Evolutionary conservation across 2,888 invertebrate genomes (phyloP).

Genomic region (Tipula lateralis): DNA sequence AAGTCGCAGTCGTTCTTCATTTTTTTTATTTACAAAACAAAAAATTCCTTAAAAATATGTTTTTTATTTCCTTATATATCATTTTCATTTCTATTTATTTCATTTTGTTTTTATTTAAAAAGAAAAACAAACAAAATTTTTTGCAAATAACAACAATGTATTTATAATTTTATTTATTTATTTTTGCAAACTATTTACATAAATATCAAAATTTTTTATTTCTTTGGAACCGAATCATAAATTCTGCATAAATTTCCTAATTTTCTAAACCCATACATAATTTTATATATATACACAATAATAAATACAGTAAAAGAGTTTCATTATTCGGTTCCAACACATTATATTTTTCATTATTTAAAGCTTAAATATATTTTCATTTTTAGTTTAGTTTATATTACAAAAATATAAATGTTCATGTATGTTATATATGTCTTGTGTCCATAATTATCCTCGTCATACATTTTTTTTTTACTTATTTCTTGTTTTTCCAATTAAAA

Average conservation of each 20-base stretch:
- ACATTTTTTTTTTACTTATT: constrained; percentile 26
- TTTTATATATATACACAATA: neutral
- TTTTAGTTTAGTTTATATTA: constrained; percentile 29
- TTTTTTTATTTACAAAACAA: constrained; percentile 34
- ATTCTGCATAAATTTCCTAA: constrained; percentile 25
- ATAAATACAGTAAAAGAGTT: constrained; percentile 29
- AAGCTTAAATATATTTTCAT: neutral
- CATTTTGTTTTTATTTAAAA: constrained; percentile 31
- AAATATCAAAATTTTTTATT: constrained; percentile 32
- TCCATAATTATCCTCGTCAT: constrained; percentile 41
- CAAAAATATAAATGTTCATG: constrained; percentile 36
- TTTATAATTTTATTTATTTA: neutral
- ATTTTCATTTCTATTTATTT: constrained; percentile 27
- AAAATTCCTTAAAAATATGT: constrained; percentile 36
- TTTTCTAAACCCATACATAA: neutral
- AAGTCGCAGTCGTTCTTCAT: constrained; percentile 62
- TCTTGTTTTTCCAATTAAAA: neutral
- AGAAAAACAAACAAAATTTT: neutral
- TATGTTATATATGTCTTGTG: constrained; percentile 49
- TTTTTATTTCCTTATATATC: constrained; percentile 32
- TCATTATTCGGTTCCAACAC: constrained; percentile 28
- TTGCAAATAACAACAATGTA: neutral
- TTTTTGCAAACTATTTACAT: neutral
- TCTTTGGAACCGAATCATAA: constrained; percentile 36
- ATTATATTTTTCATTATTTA: neutral